Conservation (phyloP, 2,113 vertebrate species). For the Marmota monax region DNA sequence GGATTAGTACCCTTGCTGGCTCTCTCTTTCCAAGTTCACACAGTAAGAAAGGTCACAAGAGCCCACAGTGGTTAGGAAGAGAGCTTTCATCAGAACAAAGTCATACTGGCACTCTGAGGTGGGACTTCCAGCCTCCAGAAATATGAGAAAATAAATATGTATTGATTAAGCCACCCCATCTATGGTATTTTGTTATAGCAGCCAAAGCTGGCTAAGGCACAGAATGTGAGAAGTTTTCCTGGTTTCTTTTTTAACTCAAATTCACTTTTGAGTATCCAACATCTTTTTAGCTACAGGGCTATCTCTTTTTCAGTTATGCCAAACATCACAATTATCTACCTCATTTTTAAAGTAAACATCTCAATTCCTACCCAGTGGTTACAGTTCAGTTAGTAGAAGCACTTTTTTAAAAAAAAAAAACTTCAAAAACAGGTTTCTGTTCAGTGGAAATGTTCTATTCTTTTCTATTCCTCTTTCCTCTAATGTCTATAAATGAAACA, state of each 20-base stretch:
- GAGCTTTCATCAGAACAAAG: neutral
- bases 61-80: neutral
- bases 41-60: neutral
- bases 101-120: neutral
- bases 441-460: neutral
- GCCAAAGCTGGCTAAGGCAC: neutral
- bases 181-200: neutral
- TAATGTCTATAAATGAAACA: slow-evolving; percentile 12
- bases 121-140: neutral
- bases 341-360: slow-evolving; percentile 1
- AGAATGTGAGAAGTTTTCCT: neutral
- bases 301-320: neutral
- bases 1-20: neutral
- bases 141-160: neutral
- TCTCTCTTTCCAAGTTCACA: neutral
- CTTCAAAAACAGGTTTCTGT: neutral
- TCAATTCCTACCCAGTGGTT: neutral
- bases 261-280: neutral
- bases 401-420: neutral
- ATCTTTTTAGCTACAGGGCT: neutral
- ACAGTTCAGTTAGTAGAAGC: neutral
- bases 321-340: neutral
- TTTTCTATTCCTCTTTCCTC: neutral
- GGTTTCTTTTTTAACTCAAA: slow-evolving; percentile 27
- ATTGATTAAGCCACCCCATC: neutral